Conservation (phyloP, 2,888 invertebrate species). For the Coleophora flavipennella region DNA sequence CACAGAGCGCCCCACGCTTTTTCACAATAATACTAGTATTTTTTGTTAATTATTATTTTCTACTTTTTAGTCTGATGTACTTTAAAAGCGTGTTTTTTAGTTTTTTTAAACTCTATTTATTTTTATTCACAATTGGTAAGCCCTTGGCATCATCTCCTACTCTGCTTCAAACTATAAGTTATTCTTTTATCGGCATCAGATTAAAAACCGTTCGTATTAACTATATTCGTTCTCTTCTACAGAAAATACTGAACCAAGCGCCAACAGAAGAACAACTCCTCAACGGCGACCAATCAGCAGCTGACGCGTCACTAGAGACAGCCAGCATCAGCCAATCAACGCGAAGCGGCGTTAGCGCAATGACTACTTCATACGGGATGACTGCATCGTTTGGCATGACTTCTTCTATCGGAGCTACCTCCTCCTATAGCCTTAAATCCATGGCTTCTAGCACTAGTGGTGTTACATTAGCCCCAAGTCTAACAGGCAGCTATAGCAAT, state of each 20-base stretch:
- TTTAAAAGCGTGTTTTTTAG: too few relatives aligned
- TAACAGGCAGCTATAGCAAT: constrained; percentile 47
- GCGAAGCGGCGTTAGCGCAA: constrained; percentile 37
- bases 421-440: constrained; percentile 57
- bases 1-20: too few relatives aligned
- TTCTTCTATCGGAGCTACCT: constrained; percentile 52
- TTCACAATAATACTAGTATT: too few relatives aligned
- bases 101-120: too few relatives aligned
- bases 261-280: constrained; percentile 55
- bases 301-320: constrained; percentile 40
- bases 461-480: constrained; percentile 54
- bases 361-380: constrained; percentile 33
- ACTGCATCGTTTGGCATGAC: constrained; percentile 52
- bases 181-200: too few relatives aligned
- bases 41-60: too few relatives aligned
- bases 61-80: too few relatives aligned
- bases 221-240: constrained; percentile 9
- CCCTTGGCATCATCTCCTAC: too few relatives aligned
- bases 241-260: constrained; percentile 66
- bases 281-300: constrained; percentile 43
- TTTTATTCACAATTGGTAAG: too few relatives aligned
- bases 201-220: too few relatives aligned
- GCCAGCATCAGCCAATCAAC: constrained; percentile 51
- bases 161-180: too few relatives aligned
- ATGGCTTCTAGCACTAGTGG: constrained; percentile 51